phyloP scores from a whole-genome alignment of 2,797 vertebrate genomes.

The Phylloscopus collybita region DNA sequence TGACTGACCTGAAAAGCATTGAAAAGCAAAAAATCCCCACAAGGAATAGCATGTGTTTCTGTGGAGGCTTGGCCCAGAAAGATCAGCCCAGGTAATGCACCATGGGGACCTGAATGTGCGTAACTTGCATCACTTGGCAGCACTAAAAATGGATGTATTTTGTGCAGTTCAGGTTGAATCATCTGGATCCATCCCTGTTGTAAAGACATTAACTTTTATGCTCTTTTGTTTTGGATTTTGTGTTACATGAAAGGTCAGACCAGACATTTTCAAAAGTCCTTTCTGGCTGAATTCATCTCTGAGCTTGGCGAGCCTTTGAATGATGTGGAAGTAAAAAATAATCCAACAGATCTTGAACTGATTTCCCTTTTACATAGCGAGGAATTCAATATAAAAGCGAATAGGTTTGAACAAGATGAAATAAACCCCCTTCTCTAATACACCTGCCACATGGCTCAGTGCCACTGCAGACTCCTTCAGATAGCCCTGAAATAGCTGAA shows the following conservation, averaged over 20 bases:
- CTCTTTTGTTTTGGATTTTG: slow-evolving; percentile 4
- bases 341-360: not conserved
- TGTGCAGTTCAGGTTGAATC: not conserved
- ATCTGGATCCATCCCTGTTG: not conserved
- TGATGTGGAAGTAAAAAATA: not conserved
- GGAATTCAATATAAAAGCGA: not conserved
- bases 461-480: not conserved
- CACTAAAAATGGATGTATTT: not conserved
- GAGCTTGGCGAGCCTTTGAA: not conserved
- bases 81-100: not conserved
- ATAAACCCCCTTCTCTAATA: not conserved
- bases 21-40: not conserved
- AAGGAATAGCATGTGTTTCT: not conserved
- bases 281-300: not conserved
- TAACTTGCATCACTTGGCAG: not conserved
- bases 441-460: not conserved
- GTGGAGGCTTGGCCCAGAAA: not conserved
- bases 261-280: slow-evolving; percentile 9
- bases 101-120: not conserved
- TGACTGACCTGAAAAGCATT: not conserved
- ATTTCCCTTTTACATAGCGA: slow-evolving; percentile 35
- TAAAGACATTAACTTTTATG: slow-evolving; percentile 22
- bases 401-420: not conserved
- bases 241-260: slow-evolving; percentile 20
- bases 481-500: not conserved